A percentile compares a stretch with the other conserved stretches of the same genome.
Conservation (phyloP, 2,797 vertebrate species). For the Echeneis naucrates region DNA sequence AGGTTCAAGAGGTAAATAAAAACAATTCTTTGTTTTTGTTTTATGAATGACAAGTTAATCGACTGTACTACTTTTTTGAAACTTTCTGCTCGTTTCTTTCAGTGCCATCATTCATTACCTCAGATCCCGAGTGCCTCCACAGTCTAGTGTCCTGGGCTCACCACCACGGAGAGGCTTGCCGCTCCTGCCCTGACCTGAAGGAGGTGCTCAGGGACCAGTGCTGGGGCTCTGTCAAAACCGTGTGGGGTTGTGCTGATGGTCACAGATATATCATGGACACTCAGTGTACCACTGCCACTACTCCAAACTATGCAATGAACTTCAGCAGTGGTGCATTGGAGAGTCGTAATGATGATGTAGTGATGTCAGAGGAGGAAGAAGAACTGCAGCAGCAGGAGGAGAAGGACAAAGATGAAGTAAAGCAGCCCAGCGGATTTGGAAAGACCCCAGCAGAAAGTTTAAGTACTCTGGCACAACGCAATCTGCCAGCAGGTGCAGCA, state of each 20-base stretch:
- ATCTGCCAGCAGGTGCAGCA: background rate
- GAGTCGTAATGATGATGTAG: conserved; percentile 11
- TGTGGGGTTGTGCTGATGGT: conserved; percentile 91
- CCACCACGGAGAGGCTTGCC: conserved; percentile 86
- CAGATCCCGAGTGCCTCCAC: conserved; percentile 88
- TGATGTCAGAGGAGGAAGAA: conserved; percentile 52
- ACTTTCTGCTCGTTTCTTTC: conserved; percentile 4
- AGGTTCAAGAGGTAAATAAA: conserved; percentile 62
- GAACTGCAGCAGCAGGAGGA: conserved; percentile 22
- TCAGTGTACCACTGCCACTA: conserved; percentile 1
- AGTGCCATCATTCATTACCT: conserved; percentile 78
- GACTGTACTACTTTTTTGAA: background rate
- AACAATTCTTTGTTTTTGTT: background rate
- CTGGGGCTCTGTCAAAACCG: conserved; percentile 86
- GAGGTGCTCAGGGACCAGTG: conserved; percentile 89
- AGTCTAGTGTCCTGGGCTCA: conserved; percentile 92
- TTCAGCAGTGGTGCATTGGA: background rate
- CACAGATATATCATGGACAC: conserved; percentile 92
- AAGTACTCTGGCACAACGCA: conserved; percentile 30
- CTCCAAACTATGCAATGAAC: conserved; percentile 41
- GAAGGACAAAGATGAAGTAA: conserved; percentile 37
- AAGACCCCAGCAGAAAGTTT: conserved; percentile 7
- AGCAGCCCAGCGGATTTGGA: conserved; percentile 14
- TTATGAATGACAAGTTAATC: background rate
- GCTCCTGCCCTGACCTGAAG: conserved; percentile 87